Base-by-base conservation (phyloP, 2,113 vertebrate species). In the Cottus gobio region DNA sequence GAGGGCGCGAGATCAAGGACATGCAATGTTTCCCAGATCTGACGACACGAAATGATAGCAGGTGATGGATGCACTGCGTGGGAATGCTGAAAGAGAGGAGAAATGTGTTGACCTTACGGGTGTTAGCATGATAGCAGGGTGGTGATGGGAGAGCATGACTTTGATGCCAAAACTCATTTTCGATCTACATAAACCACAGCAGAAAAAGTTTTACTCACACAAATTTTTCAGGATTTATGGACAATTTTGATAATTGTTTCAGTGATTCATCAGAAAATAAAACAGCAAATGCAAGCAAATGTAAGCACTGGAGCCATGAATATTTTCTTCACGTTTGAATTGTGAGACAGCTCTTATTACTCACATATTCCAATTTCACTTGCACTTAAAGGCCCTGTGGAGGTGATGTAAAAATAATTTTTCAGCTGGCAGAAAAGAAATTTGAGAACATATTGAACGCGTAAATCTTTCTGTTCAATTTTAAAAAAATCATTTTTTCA, bases 1-100 rank as follows among this genome's bases (percentile, higher is more conserved):
- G 64, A 58, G 52, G 30, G 77, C 56, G 61, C 15, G 15, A 66
- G 82, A 79, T 71, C 85, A 85, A 89, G 88, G 85, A 74, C 88
- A 56, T 1, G n/a, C 26, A 3, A 57, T 22, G 57, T 75, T 66
- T 67, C 66, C 69, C 75, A 65, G 65, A 66, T 84, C 75, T 39
- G 56, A 77, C 75, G 30, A 42, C 12, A 26, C 37, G 67, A 74
- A 60, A 69, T 9, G 44, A 72, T 11, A 63, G 77, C 4, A 66
- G 78, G 71, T 68, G 83, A 69, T 72, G 69, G 79, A 77, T 37
- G 61, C 28, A 31, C 26, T 18, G 48, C 3, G 20, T 11, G 52
- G 46, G 48, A 72, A 61, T 13, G 28, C 63, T 20, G 58, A 77
- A 36, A 15, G 36, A 46, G 31, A 71, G 52, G 46, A 63, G 52